Evolutionary conservation across 1,140 invertebrate genomes (phyloP).

Genomic region (Heliconius hewitsoni): DNA sequence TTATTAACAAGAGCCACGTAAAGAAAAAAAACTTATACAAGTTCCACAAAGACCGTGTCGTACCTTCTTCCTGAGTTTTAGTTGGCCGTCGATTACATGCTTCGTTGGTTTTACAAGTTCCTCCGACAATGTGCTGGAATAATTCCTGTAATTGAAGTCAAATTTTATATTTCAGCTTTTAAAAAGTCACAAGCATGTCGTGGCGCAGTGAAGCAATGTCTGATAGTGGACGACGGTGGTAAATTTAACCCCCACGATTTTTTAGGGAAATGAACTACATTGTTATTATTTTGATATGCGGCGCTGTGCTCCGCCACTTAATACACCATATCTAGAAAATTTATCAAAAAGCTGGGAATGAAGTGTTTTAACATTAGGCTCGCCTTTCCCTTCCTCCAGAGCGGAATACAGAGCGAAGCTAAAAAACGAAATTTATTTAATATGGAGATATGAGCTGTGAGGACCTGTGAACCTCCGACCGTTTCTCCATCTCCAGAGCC

Average conservation of each 20-base stretch:
- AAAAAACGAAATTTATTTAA: neutral
- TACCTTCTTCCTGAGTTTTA: constrained; percentile 88
- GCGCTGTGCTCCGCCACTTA: too few species aligned
- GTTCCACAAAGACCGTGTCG: neutral
- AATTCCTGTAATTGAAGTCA: constrained; percentile 81
- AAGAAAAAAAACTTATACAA: neutral
- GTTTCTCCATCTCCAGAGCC: constrained; percentile 93
- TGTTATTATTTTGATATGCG: too few species aligned
- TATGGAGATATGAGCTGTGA: constrained; percentile 18
- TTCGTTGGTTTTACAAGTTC: constrained; percentile 95
- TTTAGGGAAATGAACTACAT: too few species aligned
- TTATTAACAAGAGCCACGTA: neutral
- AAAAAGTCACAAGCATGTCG: too few species aligned
- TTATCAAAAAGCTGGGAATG: neutral
- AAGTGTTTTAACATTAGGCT: neutral
- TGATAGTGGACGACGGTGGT: too few species aligned
- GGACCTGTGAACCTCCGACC: constrained; percentile 92
- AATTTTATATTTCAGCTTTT: neutral
- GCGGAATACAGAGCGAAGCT: too few species aligned
- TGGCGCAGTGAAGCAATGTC: too few species aligned
- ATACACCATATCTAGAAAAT: neutral
- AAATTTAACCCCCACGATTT: too few species aligned
- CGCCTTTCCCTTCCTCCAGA: too few species aligned
- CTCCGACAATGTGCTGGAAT: constrained; percentile 89
- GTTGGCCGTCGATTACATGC: constrained; percentile 86